These are phyloP conservation scores for Heliconius sara DNA, from an alignment of 2,888 invertebrate genomes.

Conservation along the genomic window DNA sequence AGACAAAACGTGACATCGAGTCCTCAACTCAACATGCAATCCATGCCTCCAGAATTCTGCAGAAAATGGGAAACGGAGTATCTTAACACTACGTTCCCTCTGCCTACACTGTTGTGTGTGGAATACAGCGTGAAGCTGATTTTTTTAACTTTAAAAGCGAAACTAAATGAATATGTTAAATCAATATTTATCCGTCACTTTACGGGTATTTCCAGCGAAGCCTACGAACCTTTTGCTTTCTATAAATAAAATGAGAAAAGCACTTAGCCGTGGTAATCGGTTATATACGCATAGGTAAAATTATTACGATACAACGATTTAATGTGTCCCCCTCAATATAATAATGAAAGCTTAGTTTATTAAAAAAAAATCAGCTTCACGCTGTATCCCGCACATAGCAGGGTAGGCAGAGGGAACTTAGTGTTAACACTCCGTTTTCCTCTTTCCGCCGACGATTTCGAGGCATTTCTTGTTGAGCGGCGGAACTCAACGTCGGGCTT, in stretches of 20 bases:
- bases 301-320: constrained; percentile 37
- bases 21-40: no score
- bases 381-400: no score
- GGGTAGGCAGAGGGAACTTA: no score
- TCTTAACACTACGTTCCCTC: no score
- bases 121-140: not conserved
- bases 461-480: no score
- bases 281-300: constrained; percentile 47
- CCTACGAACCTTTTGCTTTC: constrained; percentile 30
- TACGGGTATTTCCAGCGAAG: constrained; percentile 23
- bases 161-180: not conserved
- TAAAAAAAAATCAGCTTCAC: not conserved
- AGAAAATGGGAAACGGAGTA: no score
- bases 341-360: not conserved
- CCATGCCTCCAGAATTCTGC: no score
- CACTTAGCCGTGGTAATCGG: constrained; percentile 48
- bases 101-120: not conserved
- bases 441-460: no score
- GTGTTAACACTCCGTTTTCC: no score
- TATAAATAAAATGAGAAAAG: constrained; percentile 49
- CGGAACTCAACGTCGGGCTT: no score
- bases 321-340: constrained; percentile 20
- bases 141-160: not conserved
- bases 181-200: not conserved
- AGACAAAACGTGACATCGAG: no score